These are phyloP conservation scores for Eutrigla gurnardus DNA, from an alignment of 2,797 vertebrate genomes.

Conservation along the genomic window DNA sequence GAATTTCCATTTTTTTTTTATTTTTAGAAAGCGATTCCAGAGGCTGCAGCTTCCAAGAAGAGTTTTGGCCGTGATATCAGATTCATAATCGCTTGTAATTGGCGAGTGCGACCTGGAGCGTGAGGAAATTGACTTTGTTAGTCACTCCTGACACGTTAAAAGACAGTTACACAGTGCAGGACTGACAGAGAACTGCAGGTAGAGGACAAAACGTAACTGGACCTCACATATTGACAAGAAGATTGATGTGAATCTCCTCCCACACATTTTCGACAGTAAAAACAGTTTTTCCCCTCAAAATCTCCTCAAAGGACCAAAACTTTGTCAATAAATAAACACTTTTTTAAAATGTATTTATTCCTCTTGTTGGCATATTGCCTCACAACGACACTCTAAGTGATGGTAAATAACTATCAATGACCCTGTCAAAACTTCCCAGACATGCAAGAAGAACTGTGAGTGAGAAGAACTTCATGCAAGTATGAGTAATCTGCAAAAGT, in stretches of 20 bases:
- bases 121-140: slow-evolving; percentile 35
- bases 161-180: slow-evolving; percentile 50
- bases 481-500: slow-evolving; percentile 42
- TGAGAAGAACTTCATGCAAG: slow-evolving; percentile 46
- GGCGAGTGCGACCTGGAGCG: slow-evolving; percentile 39
- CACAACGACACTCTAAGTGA: neutral
- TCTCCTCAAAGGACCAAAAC: neutral
- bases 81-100: slow-evolving; percentile 55
- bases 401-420: slow-evolving; percentile 33
- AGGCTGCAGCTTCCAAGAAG: slow-evolving; percentile 30
- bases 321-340: slow-evolving; percentile 3
- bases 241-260: slow-evolving; percentile 22
- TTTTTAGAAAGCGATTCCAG: slow-evolving; percentile 6
- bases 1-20: slow-evolving; percentile 12
- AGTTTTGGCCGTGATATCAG: slow-evolving; percentile 37
- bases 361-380: neutral
- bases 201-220: slow-evolving; percentile 36
- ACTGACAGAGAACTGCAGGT: slow-evolving; percentile 45
- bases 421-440: slow-evolving; percentile 42
- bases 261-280: too few relatives aligned
- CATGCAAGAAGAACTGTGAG: neutral
- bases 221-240: slow-evolving; percentile 24
- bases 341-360: neutral
- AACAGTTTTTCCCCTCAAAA: too few relatives aligned
- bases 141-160: slow-evolving; percentile 30